Percentiles rank a stretch among this genome's conserved stretches.
Evolutionary conservation across 2,797 vertebrate genomes (phyloP).

Genomic region (Onychomys arenicola): DNA sequence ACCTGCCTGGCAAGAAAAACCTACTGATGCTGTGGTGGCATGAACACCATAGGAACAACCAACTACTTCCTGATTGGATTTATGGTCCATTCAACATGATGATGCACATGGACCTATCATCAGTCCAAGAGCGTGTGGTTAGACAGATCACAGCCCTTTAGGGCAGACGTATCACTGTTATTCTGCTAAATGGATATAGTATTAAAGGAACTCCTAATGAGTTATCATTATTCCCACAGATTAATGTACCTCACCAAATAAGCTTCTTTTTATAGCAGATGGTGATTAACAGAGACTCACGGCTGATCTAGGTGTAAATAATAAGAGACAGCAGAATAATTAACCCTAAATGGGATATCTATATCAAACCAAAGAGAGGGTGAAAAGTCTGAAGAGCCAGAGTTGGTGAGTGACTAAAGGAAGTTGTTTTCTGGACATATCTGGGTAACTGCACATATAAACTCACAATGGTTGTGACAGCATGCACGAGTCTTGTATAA

Average conservation of each 20-base stretch:
- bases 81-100: neutral
- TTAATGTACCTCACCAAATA: neutral
- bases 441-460: neutral
- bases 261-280: neutral
- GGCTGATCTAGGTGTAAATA: neutral
- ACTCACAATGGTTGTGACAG: too few species aligned
- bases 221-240: neutral
- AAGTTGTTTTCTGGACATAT: neutral
- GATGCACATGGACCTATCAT: neutral
- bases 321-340: neutral
- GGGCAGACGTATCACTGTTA: neutral
- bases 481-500: neutral
- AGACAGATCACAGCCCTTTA: neutral
- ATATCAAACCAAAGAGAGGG: neutral
- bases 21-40: neutral
- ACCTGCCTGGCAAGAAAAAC: neutral
- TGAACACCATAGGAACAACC: neutral
- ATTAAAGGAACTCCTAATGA: neutral
- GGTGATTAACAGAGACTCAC: neutral
- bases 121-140: neutral
- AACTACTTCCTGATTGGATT: neutral
- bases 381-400: neutral
- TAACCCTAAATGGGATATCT: neutral
- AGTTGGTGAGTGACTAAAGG: neutral
- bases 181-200: neutral